Conservation (phyloP, 1,140 invertebrate genomes). For the Zaprionus africanus region DNA sequence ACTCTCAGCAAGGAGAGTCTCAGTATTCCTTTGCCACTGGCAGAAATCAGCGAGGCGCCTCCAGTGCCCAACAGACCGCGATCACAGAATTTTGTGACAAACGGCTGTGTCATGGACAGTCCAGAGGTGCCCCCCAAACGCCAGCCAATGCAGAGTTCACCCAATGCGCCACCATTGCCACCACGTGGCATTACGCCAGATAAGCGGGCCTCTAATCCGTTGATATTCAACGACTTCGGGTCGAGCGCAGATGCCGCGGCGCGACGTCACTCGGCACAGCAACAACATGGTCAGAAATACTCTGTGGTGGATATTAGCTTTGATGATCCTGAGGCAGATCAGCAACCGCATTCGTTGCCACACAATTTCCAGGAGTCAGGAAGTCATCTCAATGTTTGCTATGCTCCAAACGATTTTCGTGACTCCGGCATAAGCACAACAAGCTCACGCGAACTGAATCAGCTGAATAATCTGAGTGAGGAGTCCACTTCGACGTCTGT, state of each 20-base stretch:
- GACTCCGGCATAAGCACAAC: slow-evolving; percentile 83
- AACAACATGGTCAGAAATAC: slow-evolving; percentile 75
- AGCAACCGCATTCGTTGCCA: slow-evolving; percentile 74
- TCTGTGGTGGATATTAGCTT: slow-evolving; percentile 82
- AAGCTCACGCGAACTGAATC: slow-evolving; percentile 77
- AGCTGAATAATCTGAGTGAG: slow-evolving; percentile 78
- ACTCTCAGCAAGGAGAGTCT: slow-evolving; percentile 78
- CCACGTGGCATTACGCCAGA: slow-evolving; percentile 84
- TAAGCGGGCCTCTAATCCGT: slow-evolving; percentile 77
- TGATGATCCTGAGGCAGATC: slow-evolving; percentile 81
- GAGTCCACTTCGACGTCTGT: slow-evolving; percentile 63
- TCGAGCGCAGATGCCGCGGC: slow-evolving; percentile 48
- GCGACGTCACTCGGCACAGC: slow-evolving; percentile 65
- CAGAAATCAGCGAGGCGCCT: slow-evolving; percentile 54
- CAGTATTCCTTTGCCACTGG: slow-evolving; percentile 44
- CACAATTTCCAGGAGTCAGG: slow-evolving; percentile 64
- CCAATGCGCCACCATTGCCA: slow-evolving; percentile 85
- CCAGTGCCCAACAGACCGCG: slow-evolving; percentile 79
- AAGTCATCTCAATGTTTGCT: slow-evolving; percentile 61
- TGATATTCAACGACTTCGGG: slow-evolving; percentile 77
- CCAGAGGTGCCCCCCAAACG: slow-evolving; percentile 81
- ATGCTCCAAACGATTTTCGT: slow-evolving; percentile 78
- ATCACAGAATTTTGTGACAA: slow-evolving; percentile 70
- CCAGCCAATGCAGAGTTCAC: slow-evolving; percentile 47
- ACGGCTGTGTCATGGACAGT: slow-evolving; percentile 65